A percentile compares a stretch with the other conserved stretches of the same genome.
These are phyloP conservation scores for Tenthredo distinguenda DNA, from an alignment of 2,888 invertebrate genomes.

Conservation along the genomic window DNA sequence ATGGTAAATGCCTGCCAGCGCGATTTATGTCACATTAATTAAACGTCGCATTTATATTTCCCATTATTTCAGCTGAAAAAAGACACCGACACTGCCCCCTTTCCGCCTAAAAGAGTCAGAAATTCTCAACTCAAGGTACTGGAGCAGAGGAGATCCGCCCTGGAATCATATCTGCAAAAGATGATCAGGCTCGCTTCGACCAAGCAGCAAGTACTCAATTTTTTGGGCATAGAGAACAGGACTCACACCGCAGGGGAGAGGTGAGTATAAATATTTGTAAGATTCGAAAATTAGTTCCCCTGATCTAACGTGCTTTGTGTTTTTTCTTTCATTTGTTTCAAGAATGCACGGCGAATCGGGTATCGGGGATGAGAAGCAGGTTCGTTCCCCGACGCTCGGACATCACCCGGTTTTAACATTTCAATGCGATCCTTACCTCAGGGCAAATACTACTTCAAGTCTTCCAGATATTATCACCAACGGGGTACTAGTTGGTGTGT, in stretches of 20 bases:
- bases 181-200: conserved; percentile 77
- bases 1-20: conserved; percentile 72
- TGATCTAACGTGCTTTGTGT: too few relatives aligned
- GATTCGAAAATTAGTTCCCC: too few relatives aligned
- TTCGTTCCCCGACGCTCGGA: conserved; percentile 60
- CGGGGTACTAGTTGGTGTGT: conserved; percentile 76
- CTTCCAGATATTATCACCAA: conserved; percentile 77
- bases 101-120: conserved; percentile 82
- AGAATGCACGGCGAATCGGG: conserved; percentile 63
- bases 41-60: neutral
- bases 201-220: conserved; percentile 77
- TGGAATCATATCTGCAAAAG: conserved; percentile 81
- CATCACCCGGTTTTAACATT: conserved; percentile 76
- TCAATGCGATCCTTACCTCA: conserved; percentile 76
- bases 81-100: conserved; percentile 79
- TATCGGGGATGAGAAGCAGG: conserved; percentile 57
- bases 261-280: neutral
- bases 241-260: conserved; percentile 54
- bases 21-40: neutral
- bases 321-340: conserved; percentile 50
- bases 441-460: conserved; percentile 69
- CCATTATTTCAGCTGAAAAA: conserved; percentile 78
- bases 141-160: conserved; percentile 79
- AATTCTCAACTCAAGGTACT: conserved; percentile 81
- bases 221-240: conserved; percentile 76